Base-by-base conservation (phyloP, 2,113 vertebrate genomes). In the Pagrus major region DNA sequence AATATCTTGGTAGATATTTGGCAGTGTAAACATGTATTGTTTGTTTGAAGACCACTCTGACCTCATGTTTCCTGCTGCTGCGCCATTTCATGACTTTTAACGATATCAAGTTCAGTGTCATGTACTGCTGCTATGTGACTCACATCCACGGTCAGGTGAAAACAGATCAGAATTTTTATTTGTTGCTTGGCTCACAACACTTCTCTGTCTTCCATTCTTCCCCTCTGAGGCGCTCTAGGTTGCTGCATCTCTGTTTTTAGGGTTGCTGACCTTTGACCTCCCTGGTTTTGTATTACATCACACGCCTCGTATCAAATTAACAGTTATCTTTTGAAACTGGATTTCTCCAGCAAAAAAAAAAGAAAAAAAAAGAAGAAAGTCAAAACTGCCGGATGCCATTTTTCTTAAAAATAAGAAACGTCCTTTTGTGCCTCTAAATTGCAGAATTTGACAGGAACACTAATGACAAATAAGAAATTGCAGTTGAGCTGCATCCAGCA, bases 251-350 rank as follows among this genome's bases (percentile, higher is more conserved):
- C 29, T 20, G 23, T 31, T 59, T 25, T 51, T 0, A 29, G 10
- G 29, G 20, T 16, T 16, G 9, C 41, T 51, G 56, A 78, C 76
- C 46, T 78, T 44, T 70, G 76, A 63, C 66, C 37, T 21, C 27
- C 6, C 7, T 11, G 21, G 0, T 61, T 20, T 12, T 23, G 9
- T 23, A 42, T 70, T 42, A 16, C 58, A 39, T 10, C 44, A 14
- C 21, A 37, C 12, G 1, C 51, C 18, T n/a, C 3, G 9, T 29
- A 9, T 16, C 23, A 61, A n/a, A 73, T 73, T 0, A 21, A 47
- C 27, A 21, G 11, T 20, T 29, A 9, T 39, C 11, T 11, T 60
- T 23, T 16, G 7, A 47, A 59, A 31, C 39, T n/a, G 23, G 10
- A 49, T 47, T 47, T 60, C 11, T 46, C 27, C 20, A 16, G 12